These are phyloP conservation scores for Pleuronectes platessa DNA, from an alignment of 2,113 vertebrate genomes.

Conservation along the genomic window DNA sequence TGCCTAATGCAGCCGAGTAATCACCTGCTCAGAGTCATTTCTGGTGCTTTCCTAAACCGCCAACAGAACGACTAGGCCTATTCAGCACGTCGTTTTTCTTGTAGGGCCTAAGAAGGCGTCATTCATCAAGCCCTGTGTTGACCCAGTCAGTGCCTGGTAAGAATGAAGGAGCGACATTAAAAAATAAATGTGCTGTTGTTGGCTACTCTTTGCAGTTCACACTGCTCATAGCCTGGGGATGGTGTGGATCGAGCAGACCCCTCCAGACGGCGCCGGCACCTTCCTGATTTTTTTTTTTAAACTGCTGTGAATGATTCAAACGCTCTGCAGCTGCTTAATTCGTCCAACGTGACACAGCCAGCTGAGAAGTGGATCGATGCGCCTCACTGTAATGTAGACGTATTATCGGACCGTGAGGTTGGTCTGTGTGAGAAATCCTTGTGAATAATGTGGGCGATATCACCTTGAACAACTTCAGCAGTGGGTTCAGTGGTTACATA, in stretches of 20 bases:
- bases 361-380: slow-evolving; percentile 48
- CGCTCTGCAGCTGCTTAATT: slow-evolving; percentile 30
- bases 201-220: neutral
- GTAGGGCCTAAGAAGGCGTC: slow-evolving; percentile 1
- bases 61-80: slow-evolving; percentile 41
- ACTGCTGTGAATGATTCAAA: slow-evolving; percentile 43
- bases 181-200: slow-evolving; percentile 19
- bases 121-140: slow-evolving; percentile 50
- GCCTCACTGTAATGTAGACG: slow-evolving; percentile 16
- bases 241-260: slow-evolving; percentile 6
- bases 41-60: slow-evolving; percentile 50
- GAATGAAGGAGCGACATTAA: slow-evolving; percentile 28
- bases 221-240: neutral
- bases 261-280: neutral
- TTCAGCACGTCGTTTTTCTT: slow-evolving; percentile 58
- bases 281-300: slow-evolving; percentile 21
- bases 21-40: slow-evolving; percentile 66
- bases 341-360: neutral
- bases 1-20: slow-evolving; percentile 64
- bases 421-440: slow-evolving; percentile 38
- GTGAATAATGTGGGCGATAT: slow-evolving; percentile 36
- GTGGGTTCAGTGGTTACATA: slow-evolving; percentile 45
- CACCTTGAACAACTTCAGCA: slow-evolving; percentile 58
- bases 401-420: slow-evolving; percentile 38
- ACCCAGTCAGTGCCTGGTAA: slow-evolving; percentile 31